Evolutionary conservation across 2,888 invertebrate species (phyloP), one percentile per base, ranked within the genome.

Genomic region (Rotaria socialis): DNA sequence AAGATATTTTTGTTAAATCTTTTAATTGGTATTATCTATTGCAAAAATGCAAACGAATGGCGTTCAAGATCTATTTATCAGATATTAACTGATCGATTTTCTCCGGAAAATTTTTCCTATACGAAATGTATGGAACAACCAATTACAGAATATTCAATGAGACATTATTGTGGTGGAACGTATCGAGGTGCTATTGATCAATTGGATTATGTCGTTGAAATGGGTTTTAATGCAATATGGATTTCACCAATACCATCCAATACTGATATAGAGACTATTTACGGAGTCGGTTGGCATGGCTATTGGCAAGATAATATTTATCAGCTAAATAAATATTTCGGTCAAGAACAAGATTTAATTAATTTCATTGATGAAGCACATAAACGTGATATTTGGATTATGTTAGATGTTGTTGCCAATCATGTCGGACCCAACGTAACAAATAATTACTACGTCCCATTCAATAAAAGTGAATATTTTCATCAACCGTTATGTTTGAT

Each of bases 141-240:
- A 24, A 60, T n/a, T 2, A 43, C 75, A 50, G 89, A 89, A 80
- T 86, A 85, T 11, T 88, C 88, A 22, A 87, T 88, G 16, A 55
- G 87, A 7, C 84, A 86, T 47, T 89, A 88, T 85, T 89, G 89
- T 87, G 88, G 88, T 10, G 89, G 89, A 5, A 88, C 87, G 1
- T 89, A 88, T 55, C 84, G 84, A 43, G 89, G 89, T 6, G 87
- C 88, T 22, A 58, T 86, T n/a, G 58, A 87, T 16, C 87, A 88
- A 24, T 87, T 89, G 22, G 88, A 89, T 85, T 89, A 89, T 85
- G 88, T 89, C 6, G 74, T 87, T 50, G 86, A 86, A 14, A 85
- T 89, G 43, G 89, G 89, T 67, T 88, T 88, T 22, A 88, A 89
- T 60, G 89, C 89, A 8, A 88, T 89, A 22, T 89, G 89, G 89